Evolutionary conservation across 2,113 vertebrate species (phyloP).

Genomic region (Marmota flaviventris): DNA sequence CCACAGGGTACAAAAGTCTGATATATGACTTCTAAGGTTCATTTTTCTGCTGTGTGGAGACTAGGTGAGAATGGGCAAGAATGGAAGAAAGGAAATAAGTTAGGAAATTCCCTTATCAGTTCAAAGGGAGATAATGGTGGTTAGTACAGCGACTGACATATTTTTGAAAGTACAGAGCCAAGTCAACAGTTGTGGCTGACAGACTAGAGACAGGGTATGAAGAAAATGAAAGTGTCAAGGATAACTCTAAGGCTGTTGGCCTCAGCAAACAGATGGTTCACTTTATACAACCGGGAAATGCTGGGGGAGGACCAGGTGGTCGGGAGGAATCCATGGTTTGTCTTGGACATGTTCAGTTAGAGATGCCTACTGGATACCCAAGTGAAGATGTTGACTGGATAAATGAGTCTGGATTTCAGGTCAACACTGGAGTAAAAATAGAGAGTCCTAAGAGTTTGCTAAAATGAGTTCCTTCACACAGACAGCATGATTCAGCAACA

Average conservation of each 20-base stretch:
- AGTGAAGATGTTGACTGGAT: neutral
- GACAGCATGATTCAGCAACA: slow-evolving; percentile 40
- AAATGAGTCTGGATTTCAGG: slow-evolving; percentile 34
- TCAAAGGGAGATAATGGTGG: neutral
- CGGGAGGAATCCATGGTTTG: neutral
- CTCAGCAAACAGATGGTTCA: neutral
- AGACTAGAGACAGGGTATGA: neutral
- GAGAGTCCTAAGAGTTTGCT: neutral
- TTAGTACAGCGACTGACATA: neutral
- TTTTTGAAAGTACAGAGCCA: neutral
- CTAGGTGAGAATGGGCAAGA: neutral
- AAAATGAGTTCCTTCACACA: neutral
- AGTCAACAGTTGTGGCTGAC: neutral
- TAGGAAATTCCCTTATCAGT: neutral
- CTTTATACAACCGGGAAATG: neutral
- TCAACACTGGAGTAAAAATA: slow-evolving; percentile 34
- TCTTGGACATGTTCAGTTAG: neutral
- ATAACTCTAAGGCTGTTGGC: neutral
- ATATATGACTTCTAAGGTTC: neutral
- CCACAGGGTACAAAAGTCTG: neutral
- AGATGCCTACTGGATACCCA: neutral
- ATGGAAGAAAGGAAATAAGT: neutral
- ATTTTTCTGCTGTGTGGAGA: neutral
- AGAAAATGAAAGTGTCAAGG: neutral
- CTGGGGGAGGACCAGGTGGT: neutral